A percentile compares a stretch with the other conserved stretches of the same genome.
Conservation (phyloP, 2,113 vertebrate species). For the Macroglossus sobrinus region DNA sequence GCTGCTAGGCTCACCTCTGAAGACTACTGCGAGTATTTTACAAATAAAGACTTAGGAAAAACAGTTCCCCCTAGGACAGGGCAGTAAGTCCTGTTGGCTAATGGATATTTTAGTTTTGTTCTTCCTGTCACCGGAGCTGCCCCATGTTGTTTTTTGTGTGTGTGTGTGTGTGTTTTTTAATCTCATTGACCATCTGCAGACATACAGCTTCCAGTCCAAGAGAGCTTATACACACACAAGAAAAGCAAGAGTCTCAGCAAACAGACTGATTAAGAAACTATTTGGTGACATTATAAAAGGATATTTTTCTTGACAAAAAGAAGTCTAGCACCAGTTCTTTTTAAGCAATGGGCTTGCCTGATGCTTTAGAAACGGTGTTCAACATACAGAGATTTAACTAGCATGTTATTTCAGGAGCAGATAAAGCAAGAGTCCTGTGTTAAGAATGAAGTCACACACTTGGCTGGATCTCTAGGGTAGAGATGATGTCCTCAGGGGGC, state of each 20-base stretch:
- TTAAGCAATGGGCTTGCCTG: not conserved
- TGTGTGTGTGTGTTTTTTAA: not conserved
- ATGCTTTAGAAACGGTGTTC: not conserved
- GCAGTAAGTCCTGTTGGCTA: not conserved
- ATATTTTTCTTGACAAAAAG: not conserved
- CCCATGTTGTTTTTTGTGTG: not conserved
- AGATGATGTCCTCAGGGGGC: not conserved
- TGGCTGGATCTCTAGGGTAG: not conserved
- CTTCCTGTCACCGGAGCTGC: not conserved
- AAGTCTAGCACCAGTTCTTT: not conserved
- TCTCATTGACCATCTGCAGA: conserved; percentile 36
- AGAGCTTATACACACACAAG: not conserved
- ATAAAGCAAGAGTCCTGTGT: not conserved
- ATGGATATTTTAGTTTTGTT: not conserved
- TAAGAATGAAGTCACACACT: not conserved
- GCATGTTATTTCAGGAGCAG: not conserved
- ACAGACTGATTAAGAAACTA: not conserved
- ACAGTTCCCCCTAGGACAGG: not conserved
- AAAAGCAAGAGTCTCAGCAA: not conserved
- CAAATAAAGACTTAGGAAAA: not conserved
- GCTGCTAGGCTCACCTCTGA: not conserved
- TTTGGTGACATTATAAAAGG: not conserved
- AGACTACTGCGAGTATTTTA: not conserved
- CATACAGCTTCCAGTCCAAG: not conserved
- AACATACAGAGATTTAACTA: not conserved